phyloP scores from a whole-genome alignment of 2,113 vertebrate genomes.

The Lepisosteus oculatus region DNA sequence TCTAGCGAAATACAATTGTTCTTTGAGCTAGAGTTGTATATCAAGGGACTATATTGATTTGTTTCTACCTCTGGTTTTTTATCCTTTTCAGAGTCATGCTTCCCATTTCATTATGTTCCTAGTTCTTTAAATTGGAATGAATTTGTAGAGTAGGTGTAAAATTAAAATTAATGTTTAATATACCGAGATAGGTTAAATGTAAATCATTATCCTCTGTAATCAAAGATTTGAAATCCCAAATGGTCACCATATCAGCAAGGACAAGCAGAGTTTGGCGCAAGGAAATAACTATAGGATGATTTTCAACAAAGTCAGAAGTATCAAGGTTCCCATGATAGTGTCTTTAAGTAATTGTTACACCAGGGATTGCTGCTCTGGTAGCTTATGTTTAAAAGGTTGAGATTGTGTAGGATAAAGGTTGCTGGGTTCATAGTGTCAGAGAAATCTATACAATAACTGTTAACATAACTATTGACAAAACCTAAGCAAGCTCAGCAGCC shows the following conservation, averaged over 20 bases:
- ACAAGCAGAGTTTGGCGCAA: not conserved
- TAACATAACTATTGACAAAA: not conserved
- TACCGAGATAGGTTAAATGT: conserved; percentile 57
- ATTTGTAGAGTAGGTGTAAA: conserved; percentile 58
- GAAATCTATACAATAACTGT: not conserved
- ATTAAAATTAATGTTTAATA: conserved; percentile 64
- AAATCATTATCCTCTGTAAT: conserved; percentile 53
- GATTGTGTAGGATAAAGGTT: not conserved
- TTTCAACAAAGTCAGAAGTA: too few relatives aligned
- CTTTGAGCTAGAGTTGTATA: not conserved
- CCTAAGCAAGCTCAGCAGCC: not conserved
- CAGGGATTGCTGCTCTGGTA: not conserved
- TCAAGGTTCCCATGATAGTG: not conserved
- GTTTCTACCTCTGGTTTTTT: not conserved
- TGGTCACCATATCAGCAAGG: conserved; percentile 24
- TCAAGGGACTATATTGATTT: conserved; percentile 9
- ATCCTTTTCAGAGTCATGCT: conserved; percentile 16
- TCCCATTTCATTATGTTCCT: conserved; percentile 48
- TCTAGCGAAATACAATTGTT: conserved; percentile 1
- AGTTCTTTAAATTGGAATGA: conserved; percentile 27
- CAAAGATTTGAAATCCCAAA: conserved; percentile 39
- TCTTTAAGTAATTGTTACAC: not conserved
- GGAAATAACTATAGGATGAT: too few relatives aligned
- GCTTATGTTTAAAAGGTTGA: not conserved
- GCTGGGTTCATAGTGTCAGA: too few relatives aligned